Conservation (phyloP, 2,113 vertebrate genomes). For the Papio anubis region DNA sequence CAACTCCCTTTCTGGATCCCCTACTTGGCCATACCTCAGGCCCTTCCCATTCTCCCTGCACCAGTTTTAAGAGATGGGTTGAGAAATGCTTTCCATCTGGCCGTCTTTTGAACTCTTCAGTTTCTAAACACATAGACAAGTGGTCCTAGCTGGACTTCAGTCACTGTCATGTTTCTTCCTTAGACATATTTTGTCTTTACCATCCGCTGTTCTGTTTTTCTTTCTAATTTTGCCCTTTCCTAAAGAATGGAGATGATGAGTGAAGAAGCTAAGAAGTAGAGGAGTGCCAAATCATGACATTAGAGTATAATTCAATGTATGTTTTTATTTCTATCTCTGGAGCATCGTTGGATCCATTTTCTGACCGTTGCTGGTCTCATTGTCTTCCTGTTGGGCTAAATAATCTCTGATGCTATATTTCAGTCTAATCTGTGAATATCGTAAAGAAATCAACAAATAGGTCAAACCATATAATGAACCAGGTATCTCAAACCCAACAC, state of each 20-base stretch:
- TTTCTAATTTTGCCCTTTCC: neutral
- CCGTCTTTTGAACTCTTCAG: rapidly evolving
- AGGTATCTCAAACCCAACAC: neutral
- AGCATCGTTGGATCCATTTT: neutral
- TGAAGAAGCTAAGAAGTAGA: too few relatives aligned
- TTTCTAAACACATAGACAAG: neutral
- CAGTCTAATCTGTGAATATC: neutral
- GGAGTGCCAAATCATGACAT: too few relatives aligned
- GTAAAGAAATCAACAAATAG: neutral
- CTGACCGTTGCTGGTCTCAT: neutral
- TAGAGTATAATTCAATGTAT: rapidly evolving
- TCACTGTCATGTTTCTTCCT: too few relatives aligned
- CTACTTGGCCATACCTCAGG: neutral
- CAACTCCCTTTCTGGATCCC: neutral
- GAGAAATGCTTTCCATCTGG: neutral
- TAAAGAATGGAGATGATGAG: neutral
- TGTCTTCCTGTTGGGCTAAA: neutral
- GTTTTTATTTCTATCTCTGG: neutral
- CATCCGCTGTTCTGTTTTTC: neutral
- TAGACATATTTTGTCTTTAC: rapidly evolving
- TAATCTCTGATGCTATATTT: neutral
- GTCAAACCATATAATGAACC: neutral
- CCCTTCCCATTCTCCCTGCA: neutral
- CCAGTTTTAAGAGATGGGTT: neutral
- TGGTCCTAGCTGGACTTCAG: too few relatives aligned